phyloP scores from a whole-genome alignment of 2,797 vertebrate genomes.

The Alca torda region DNA sequence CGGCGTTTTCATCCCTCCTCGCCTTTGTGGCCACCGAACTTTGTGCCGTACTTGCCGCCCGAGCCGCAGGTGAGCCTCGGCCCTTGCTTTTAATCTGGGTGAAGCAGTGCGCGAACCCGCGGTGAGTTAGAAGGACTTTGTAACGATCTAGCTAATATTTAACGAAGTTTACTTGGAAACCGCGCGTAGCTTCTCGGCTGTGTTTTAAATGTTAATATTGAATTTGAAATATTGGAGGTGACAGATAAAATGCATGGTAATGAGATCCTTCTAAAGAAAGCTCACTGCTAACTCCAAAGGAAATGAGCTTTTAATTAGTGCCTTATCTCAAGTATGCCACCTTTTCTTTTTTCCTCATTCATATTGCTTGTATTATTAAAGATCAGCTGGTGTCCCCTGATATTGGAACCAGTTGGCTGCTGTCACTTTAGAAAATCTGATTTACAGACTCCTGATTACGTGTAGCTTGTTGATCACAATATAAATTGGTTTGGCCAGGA shows the following conservation, averaged over 20 bases:
- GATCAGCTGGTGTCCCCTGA: neutral
- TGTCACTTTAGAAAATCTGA: neutral
- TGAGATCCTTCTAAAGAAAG: neutral
- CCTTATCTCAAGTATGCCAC: neutral
- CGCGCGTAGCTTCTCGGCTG: neutral
- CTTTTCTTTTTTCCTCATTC: neutral
- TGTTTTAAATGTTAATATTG: neutral
- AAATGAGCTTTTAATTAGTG: conserved; percentile 20
- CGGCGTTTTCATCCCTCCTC: neutral
- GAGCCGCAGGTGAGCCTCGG: neutral
- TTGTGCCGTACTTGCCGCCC: neutral
- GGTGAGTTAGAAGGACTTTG: neutral
- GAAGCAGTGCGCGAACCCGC: neutral
- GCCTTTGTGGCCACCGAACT: neutral
- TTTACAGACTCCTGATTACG: neutral
- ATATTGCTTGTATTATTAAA: neutral
- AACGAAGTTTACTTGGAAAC: neutral
- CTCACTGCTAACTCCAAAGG: neutral
- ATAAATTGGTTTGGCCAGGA: neutral
- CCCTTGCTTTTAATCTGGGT: neutral
- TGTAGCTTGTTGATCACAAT: neutral
- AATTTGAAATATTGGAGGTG: neutral
- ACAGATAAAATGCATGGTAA: neutral
- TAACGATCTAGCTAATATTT: neutral
- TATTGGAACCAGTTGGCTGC: neutral